Base-by-base conservation (phyloP, 2,113 vertebrate genomes). In the Phainopepla nitens region DNA sequence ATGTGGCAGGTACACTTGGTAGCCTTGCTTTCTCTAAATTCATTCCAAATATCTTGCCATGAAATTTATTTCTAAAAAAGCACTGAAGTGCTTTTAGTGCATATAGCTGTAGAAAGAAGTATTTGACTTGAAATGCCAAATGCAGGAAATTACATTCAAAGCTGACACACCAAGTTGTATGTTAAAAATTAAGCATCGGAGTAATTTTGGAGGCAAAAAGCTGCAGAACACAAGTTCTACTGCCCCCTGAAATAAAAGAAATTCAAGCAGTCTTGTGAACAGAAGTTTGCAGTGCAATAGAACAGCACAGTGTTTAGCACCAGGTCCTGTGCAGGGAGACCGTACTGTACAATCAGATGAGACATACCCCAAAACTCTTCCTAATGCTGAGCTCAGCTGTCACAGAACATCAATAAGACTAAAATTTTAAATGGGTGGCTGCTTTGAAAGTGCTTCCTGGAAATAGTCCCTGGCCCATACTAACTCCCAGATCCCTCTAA, bases 121-220 rank as follows among this genome's bases (percentile, higher is more conserved):
- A 73, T 73, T 70, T 87, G 62, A 85, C 50, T 91, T 84, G 82
- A 94, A 95, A 93, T 90, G 90, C 66, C 87, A 89, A 56, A 80
- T 80, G 58, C 87, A 87, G 81, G 87, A 94, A 96, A 87, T 60
- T 49, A 82, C 41, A 90, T 61, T 78, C 60, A 73, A 91, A 61
- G 85, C 82, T 82, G 71, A 87, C 78, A 95, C 82, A 95, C 73
- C 61, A 33, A 93, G 28, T 65, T 12, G 14, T 28, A 72, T 76
- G 87, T 65, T 89, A 85, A 94, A 91, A 93, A 94, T 82, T 87
- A 81, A 31, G 65, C 15, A 1, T 17, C 8, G 28, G 80, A 89
- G 27, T 87, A 79, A 87, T 65, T 94, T 20, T 82, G 87, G 93
- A 92, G 62, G 84, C 0, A 0, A 70, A 93, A 95, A 78, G 57